Base-by-base conservation (phyloP, 2,797 vertebrate species). In the Chloroceryle amazona region DNA sequence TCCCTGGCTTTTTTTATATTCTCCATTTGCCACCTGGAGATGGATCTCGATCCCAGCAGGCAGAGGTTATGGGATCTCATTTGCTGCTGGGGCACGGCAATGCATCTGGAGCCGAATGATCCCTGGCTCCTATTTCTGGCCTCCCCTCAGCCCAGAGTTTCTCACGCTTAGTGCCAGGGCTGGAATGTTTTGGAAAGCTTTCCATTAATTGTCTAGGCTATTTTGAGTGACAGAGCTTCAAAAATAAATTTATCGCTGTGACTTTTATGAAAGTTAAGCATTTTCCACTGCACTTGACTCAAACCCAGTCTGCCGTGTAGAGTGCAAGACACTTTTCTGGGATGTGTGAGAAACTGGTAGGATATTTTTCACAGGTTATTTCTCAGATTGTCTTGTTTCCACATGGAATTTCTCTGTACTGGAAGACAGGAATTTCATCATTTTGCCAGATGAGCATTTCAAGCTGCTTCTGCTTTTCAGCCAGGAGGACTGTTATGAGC, bases 171-270 rank as follows among this genome's bases (percentile, higher is more conserved):
- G 35, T 93, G 86, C 76, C 89, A 91, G 61, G 58, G 31, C 46
- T 95, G 81, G 86, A 87, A 95, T 91, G 87, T 86, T 96, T 95
- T 72, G 84, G 55, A 86, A 96, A 91, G 51, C 91, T 94, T 93
- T 62, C 66, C 22, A 19, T 93, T 85, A 89, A 94, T 94, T 81
- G 39, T 75, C 35, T 58, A 26, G 55, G 67, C 46, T 97, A 94
- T 96, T 96, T 97, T 80, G 52, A 91, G 86, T 22, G 26, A 41
- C 23, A 57, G n/a, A 78, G 9, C 23, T 96, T 91, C 5, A 90
- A 92, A 96, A 94, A 82, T 62, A 92, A 96, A 86, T 31, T 70
- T 5, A 23, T 41, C 79, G 52, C 74, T 91, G n/a, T 79, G 41
- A 68, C 47, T 92, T 94, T 87, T 35, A 58, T 46, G 57, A 21